Conservation (phyloP, 1,140 invertebrate genomes). For the Goniozus legneri region DNA sequence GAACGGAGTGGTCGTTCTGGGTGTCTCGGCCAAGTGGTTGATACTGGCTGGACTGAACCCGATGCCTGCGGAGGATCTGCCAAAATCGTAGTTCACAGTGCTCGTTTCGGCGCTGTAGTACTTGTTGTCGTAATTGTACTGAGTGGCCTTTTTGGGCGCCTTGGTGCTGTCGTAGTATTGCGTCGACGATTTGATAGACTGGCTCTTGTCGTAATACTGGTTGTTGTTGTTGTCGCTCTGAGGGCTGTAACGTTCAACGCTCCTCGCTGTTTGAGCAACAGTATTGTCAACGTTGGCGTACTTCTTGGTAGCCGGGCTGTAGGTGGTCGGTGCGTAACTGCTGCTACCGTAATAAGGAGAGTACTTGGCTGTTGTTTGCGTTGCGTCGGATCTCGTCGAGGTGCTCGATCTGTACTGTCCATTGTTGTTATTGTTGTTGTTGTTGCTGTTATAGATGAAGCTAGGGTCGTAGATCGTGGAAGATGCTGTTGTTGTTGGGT, state of each 20-base stretch:
- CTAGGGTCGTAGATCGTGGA: slow-evolving; percentile 33
- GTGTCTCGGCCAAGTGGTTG: slow-evolving; percentile 48
- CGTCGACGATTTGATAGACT: slow-evolving; percentile 29
- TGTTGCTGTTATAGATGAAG: slow-evolving; percentile 29
- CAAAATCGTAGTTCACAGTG: slow-evolving; percentile 38
- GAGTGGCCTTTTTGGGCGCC: slow-evolving; percentile 38
- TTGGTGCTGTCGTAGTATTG: slow-evolving; percentile 42
- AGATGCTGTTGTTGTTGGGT: slow-evolving; percentile 35
- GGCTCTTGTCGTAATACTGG: slow-evolving; percentile 35
- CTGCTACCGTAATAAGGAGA: slow-evolving; percentile 51
- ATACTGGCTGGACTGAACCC: slow-evolving; percentile 52
- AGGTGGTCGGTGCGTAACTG: slow-evolving; percentile 54
- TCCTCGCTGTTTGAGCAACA: slow-evolving; percentile 13
- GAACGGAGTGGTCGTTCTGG: slow-evolving; percentile 42
- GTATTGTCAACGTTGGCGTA: slow-evolving; percentile 17
- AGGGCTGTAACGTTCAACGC: slow-evolving; percentile 17
- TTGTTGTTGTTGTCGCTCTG: slow-evolving; percentile 15
- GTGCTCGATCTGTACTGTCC: slow-evolving; percentile 45
- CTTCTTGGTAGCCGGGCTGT: slow-evolving; percentile 46
- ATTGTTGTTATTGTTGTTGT: slow-evolving; percentile 32
- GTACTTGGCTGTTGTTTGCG: slow-evolving; percentile 31
- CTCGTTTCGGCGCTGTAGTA: slow-evolving; percentile 38
- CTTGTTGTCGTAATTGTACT: slow-evolving; percentile 41
- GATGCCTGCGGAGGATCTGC: slow-evolving; percentile 39
- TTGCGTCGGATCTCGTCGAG: slow-evolving; percentile 27